Conservation (phyloP, 2,113 vertebrate species). For the Falco punctatus region DNA sequence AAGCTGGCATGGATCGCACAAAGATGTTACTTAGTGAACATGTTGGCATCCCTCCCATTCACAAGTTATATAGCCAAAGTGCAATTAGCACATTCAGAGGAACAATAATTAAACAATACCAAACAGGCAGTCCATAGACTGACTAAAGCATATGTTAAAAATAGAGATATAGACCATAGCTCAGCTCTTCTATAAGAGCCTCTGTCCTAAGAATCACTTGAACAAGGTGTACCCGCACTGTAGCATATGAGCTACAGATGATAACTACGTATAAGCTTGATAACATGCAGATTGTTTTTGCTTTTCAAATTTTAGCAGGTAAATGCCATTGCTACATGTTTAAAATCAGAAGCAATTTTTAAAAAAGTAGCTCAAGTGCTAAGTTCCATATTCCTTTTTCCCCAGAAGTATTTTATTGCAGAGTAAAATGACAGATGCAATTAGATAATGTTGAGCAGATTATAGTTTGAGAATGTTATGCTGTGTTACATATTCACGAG, state of each 20-base stretch:
- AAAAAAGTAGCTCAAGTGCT: constrained; percentile 42
- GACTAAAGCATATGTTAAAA: constrained; percentile 17
- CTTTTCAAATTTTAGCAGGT: constrained; percentile 56
- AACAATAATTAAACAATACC: constrained; percentile 71
- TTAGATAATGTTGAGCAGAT: constrained; percentile 66
- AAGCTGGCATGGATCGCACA: constrained; percentile 64
- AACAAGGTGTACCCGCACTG: background rate
- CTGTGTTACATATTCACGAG: constrained; percentile 50
- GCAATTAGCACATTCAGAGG: constrained; percentile 65
- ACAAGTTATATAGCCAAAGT: constrained; percentile 69
- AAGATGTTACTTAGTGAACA: constrained; percentile 67
- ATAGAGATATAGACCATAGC: background rate
- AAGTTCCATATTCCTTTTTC: constrained; percentile 49
- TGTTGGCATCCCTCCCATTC: constrained; percentile 67
- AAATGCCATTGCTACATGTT: constrained; percentile 57
- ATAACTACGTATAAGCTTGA: constrained; percentile 20
- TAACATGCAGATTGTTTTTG: constrained; percentile 58
- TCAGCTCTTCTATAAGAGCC: background rate
- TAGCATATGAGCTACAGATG: background rate
- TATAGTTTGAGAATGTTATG: constrained; percentile 52
- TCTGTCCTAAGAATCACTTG: background rate
- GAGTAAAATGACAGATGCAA: constrained; percentile 67
- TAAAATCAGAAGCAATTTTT: constrained; percentile 66
- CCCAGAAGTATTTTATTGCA: constrained; percentile 57
- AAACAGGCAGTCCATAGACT: constrained; percentile 46